Evolutionary conservation across 2,113 vertebrate genomes (phyloP).

Genomic region (Recurvirostra avosetta): DNA sequence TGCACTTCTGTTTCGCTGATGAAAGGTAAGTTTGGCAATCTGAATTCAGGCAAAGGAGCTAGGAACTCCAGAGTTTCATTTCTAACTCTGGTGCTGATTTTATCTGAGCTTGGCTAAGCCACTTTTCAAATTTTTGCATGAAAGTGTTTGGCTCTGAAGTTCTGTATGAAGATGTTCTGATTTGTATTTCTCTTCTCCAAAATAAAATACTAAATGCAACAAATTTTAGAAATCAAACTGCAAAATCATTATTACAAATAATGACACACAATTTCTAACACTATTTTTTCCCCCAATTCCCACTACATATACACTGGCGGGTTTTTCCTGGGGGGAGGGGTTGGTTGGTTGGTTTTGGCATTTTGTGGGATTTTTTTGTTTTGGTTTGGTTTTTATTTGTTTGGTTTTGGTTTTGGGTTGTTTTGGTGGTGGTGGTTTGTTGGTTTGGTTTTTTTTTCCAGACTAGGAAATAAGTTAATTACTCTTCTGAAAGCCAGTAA

Average conservation of each 20-base stretch:
- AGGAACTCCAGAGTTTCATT: not conserved
- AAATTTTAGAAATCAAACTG: not conserved
- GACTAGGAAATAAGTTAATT: not conserved
- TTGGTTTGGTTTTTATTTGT: not conserved
- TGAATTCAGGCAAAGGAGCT: not conserved
- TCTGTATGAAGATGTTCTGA: not conserved
- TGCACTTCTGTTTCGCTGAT: not conserved
- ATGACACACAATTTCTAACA: not conserved
- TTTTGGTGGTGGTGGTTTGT: not conserved
- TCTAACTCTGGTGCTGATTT: not conserved
- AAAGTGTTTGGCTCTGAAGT: not conserved
- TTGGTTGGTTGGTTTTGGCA: not conserved
- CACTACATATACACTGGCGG: not conserved
- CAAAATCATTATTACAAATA: not conserved
- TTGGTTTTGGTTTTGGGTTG: not conserved
- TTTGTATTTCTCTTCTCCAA: not conserved
- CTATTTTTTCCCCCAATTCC: not conserved
- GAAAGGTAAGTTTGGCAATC: not conserved
- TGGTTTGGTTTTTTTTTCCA: not conserved
- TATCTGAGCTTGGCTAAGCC: not conserved
- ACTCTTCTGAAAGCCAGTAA: not conserved
- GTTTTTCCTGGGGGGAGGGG: not conserved
- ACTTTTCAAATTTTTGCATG: not conserved
- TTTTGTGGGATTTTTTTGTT: not conserved
- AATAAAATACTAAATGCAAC: not conserved